phyloP scores from a whole-genome alignment of 2,797 vertebrate species.

The Myotis vivesi region DNA sequence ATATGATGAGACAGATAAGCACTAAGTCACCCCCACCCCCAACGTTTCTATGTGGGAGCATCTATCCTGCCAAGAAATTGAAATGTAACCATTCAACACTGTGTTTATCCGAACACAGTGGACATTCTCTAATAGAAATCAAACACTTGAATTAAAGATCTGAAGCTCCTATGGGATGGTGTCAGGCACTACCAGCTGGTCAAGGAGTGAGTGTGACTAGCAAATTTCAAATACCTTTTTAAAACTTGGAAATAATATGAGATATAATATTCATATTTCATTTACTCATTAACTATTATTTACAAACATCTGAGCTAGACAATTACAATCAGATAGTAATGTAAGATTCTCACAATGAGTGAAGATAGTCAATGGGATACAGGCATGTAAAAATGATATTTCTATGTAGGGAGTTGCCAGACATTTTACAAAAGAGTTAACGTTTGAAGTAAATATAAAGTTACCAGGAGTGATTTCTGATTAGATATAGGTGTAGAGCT shows the following conservation, averaged over 20 bases:
- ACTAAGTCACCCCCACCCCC: neutral
- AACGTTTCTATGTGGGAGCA: neutral
- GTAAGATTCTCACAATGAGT: neutral
- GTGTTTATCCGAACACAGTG: neutral
- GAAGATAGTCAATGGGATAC: neutral
- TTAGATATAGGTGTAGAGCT: neutral
- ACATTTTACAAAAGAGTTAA: neutral
- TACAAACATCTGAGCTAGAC: neutral
- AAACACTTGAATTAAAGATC: neutral
- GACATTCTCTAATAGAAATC: neutral
- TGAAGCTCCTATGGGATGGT: fast-evolving
- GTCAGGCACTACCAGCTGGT: neutral
- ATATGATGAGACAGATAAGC: neutral
- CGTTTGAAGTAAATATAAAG: conserved; percentile 14
- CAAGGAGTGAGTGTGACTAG: neutral
- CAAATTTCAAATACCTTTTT: neutral
- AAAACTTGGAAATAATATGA: neutral
- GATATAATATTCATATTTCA: neutral
- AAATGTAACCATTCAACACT: neutral
- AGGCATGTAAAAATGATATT: neutral
- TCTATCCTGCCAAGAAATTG: neutral
- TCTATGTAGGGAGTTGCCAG: neutral
- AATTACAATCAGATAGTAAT: conserved; percentile 29
- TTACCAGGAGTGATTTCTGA: neutral
- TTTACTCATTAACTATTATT: neutral